A percentile compares a stretch with the other conserved stretches of the same genome.
Evolutionary conservation across 2,888 invertebrate genomes (phyloP).

Genomic region (Tachina fera): DNA sequence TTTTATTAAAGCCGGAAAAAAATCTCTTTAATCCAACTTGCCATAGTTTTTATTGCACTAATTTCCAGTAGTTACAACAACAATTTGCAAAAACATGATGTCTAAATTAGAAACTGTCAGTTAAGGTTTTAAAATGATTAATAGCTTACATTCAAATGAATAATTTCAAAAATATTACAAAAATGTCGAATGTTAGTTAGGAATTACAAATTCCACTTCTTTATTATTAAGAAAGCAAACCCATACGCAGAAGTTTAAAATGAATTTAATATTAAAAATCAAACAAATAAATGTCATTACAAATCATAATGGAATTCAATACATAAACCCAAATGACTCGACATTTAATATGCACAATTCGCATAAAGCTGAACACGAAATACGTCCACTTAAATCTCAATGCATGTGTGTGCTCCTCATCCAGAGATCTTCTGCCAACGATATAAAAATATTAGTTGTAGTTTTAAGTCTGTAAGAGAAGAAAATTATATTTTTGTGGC

Average conservation of each 20-base stretch:
- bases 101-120: slow-evolving; percentile 6
- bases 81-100: background rate
- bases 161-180: slow-evolving; percentile 37
- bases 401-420: background rate
- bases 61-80: background rate
- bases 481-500: slow-evolving; percentile 1
- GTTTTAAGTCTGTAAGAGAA: slow-evolving; percentile 1
- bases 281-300: slow-evolving; percentile 80
- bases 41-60: too few relatives aligned
- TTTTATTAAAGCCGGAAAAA: too few relatives aligned
- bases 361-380: slow-evolving; percentile 30
- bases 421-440: slow-evolving; percentile 42
- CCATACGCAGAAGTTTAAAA: background rate
- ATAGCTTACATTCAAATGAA: slow-evolving; percentile 44
- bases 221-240: background rate
- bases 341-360: slow-evolving; percentile 31
- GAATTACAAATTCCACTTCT: background rate
- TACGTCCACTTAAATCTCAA: slow-evolving; percentile 16
- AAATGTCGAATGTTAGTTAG: background rate
- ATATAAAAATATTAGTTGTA: slow-evolving; percentile 57
- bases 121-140: slow-evolving; percentile 28
- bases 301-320: slow-evolving; percentile 81
- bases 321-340: slow-evolving; percentile 72
- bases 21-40: too few relatives aligned
- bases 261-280: slow-evolving; percentile 27